Evolutionary conservation across 2,113 vertebrate genomes (phyloP), one percentile per base, ranked within the genome.

Genomic region (Dicentrarchus labrax): DNA sequence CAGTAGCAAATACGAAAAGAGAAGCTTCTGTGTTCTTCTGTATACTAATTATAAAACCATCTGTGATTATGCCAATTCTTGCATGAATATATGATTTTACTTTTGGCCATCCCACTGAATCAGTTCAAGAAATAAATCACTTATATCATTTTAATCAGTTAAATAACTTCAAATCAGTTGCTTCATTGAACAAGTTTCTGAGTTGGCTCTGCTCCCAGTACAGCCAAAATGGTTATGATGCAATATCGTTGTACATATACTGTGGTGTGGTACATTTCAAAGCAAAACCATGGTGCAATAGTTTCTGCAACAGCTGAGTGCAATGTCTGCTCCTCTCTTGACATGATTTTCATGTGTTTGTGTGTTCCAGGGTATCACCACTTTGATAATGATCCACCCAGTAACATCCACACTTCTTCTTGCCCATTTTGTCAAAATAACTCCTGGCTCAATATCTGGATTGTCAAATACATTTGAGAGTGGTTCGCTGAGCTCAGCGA

Each of bases 401-500:
- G 56, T 86, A 82, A 72, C 64, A 85, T 86, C 69, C 53, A 72
- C 54, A 51, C 62, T 80, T 84, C 67, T 67, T 53, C 82, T 69
- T 43, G 60, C 72, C 61, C 9, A 12, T 77, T 85, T 86, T 90
- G 74, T 78, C 82, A 88, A 88, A 92, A 91, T 85, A 88, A 84
- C 82, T 84, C 53, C 83, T 81, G 84, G 81, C 84, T 89, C 80
- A 78, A 81, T 87, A 86, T 84, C 78, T 21, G 67, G 80, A 81
- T 86, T 61, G 77, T 88, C 83, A 89, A 78, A 89, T 83, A 76
- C 78, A 83, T 86, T 83, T 78, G 57, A 69, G 60, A 86, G 83
- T 72, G 75, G 70, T 87, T 85, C 47, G 36, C 75, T 83, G 78
- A 89, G 76, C 86, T 73, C 53, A 61, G 76, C 39, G 48, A 86